Evolutionary conservation across 1,140 invertebrate genomes (phyloP).

Genomic region (silkworm (Bombyx mori)): DNA sequence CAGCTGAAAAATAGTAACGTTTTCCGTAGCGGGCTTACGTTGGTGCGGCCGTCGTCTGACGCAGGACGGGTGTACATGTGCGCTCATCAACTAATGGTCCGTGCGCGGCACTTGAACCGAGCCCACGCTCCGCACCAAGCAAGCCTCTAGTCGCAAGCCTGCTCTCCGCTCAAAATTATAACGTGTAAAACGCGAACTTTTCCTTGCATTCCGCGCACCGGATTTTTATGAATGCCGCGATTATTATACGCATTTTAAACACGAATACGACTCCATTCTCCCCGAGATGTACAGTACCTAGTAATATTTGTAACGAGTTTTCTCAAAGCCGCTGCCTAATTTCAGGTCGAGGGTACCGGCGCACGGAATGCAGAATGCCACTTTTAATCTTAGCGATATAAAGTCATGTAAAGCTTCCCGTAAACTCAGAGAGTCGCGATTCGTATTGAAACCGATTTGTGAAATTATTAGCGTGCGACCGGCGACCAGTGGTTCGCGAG

Average conservation of each 20-base stretch:
- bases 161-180: slow-evolving; percentile 69
- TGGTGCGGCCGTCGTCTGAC: slow-evolving; percentile 30
- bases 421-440: slow-evolving; percentile 9
- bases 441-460: slow-evolving; percentile 2
- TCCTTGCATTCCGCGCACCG: slow-evolving; percentile 65
- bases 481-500: slow-evolving; percentile 34
- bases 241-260: slow-evolving; percentile 71
- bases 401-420: too few relatives aligned
- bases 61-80: slow-evolving; percentile 53
- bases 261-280: slow-evolving; percentile 64
- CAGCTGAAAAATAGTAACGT: slow-evolving; percentile 62
- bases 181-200: slow-evolving; percentile 61
- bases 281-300: slow-evolving; percentile 56
- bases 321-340: slow-evolving; percentile 63
- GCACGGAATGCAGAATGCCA: too few relatives aligned
- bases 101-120: slow-evolving; percentile 68
- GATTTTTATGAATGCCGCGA: slow-evolving; percentile 68
- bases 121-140: slow-evolving; percentile 61
- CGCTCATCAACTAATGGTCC: slow-evolving; percentile 71
- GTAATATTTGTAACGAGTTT: slow-evolving; percentile 69
- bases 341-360: slow-evolving; percentile 37
- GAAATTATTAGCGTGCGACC: slow-evolving; percentile 9
- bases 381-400: too few relatives aligned
- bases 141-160: slow-evolving; percentile 44
- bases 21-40: slow-evolving; percentile 29